Conservation (phyloP, 2,113 vertebrate species). For the Australoheros scitulus region DNA sequence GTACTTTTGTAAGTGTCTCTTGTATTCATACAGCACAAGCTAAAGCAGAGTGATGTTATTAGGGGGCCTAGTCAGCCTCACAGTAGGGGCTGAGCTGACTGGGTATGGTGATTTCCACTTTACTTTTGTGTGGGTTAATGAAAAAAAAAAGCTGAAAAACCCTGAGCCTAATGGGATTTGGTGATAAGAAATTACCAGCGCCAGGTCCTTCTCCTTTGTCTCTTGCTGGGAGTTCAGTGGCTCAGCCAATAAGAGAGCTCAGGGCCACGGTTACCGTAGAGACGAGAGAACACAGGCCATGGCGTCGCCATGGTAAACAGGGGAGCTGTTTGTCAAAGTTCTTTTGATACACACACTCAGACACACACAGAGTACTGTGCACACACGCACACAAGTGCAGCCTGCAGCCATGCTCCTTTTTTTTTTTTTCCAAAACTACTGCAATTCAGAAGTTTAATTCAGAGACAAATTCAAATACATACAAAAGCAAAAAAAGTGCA, state of each 20-base stretch:
- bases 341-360: slow-evolving; percentile 78
- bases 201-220: slow-evolving; percentile 91
- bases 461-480: background rate
- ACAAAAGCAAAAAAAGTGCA: background rate
- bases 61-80: slow-evolving; percentile 30
- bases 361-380: slow-evolving; percentile 3
- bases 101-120: slow-evolving; percentile 76
- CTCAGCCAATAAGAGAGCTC: slow-evolving; percentile 91
- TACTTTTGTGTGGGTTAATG: slow-evolving; percentile 80
- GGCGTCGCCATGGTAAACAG: slow-evolving; percentile 93
- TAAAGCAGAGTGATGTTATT: slow-evolving; percentile 34
- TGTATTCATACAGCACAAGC: slow-evolving; percentile 10
- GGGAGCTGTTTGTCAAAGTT: slow-evolving; percentile 92
- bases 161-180: slow-evolving; percentile 83
- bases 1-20: slow-evolving; percentile 20
- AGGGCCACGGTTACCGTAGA: slow-evolving; percentile 96
- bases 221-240: slow-evolving; percentile 93
- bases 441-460: slow-evolving; percentile 5
- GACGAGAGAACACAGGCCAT: slow-evolving; percentile 92
- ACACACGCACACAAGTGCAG: background rate
- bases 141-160: slow-evolving; percentile 54
- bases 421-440: background rate
- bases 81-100: slow-evolving; percentile 55
- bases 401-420: background rate
- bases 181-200: slow-evolving; percentile 85